Percentiles rank a stretch among this genome's conserved stretches.
Evolutionary conservation across 1,140 invertebrate species (phyloP).

Genomic region (Trypoxylus dichotomus): DNA sequence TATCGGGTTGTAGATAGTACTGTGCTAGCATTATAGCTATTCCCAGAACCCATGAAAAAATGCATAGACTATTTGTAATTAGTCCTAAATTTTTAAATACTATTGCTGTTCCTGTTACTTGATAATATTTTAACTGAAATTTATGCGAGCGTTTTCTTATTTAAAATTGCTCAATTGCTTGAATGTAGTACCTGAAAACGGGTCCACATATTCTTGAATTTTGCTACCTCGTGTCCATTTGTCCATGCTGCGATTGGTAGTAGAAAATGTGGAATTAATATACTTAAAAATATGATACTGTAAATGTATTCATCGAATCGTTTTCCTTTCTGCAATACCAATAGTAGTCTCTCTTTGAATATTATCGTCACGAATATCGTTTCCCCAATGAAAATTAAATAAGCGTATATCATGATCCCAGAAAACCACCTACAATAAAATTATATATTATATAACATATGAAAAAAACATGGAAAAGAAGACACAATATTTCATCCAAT

Average conservation of each 20-base stretch:
- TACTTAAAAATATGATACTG: constrained; percentile 69
- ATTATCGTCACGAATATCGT: constrained; percentile 50
- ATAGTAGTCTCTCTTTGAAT: constrained; percentile 48
- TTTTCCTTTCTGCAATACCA: constrained; percentile 58
- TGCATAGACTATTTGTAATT: constrained; percentile 62
- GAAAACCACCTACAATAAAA: constrained; percentile 49
- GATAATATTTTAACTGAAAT: constrained; percentile 63
- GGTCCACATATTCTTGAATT: constrained; percentile 74
- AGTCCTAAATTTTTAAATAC: constrained; percentile 63
- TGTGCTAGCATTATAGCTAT: constrained; percentile 65
- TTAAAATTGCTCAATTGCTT: neutral
- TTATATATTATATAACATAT: neutral
- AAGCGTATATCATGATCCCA: constrained; percentile 47
- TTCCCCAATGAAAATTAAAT: constrained; percentile 47
- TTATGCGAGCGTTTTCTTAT: neutral
- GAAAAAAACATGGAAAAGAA: neutral
- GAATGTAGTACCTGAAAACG: constrained; percentile 61
- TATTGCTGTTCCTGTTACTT: constrained; percentile 64
- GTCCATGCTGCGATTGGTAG: constrained; percentile 69
- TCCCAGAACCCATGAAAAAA: constrained; percentile 64
- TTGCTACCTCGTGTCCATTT: constrained; percentile 66
- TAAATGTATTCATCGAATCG: constrained; percentile 71
- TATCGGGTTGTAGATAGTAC: constrained; percentile 67
- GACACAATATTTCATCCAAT: too few relatives aligned
- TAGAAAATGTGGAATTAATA: constrained; percentile 69